A percentile compares a stretch with the other conserved stretches of the same genome.
Conservation (phyloP, 2,797 vertebrate species). For the Hydrophis major region DNA sequence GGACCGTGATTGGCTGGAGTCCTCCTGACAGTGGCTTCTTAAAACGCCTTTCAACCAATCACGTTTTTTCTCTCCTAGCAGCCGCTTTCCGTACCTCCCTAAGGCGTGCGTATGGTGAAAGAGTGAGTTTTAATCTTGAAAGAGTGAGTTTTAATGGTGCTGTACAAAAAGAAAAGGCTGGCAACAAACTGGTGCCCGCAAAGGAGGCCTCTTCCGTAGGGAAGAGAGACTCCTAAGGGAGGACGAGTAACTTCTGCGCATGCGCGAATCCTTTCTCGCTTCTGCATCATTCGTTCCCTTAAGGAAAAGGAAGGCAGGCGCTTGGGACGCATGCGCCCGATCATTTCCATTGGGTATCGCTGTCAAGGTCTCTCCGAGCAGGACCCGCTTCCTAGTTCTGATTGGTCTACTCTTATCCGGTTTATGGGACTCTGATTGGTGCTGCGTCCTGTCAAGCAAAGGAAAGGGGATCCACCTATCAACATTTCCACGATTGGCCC, state of each 20-base stretch:
- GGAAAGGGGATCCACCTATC: not conserved
- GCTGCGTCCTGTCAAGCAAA: not conserved
- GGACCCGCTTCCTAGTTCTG: accelerated
- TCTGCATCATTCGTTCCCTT: conserved; percentile 27
- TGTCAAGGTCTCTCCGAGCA: accelerated
- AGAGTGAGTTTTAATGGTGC: not conserved
- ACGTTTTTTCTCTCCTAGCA: not conserved
- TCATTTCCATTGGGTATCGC: accelerated
- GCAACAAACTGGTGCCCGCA: not conserved
- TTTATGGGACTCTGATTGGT: not conserved
- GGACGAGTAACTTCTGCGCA: not conserved
- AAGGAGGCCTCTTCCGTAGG: not conserved
- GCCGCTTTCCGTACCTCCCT: no score
- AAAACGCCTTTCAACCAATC: not conserved
- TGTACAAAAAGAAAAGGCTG: not conserved
- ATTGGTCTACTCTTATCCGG: conserved; percentile 20
- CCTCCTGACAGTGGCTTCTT: not conserved
- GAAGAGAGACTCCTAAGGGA: accelerated
- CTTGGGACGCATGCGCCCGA: not conserved
- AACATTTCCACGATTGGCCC: not conserved
- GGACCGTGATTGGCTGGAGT: not conserved
- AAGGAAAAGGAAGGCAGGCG: accelerated
- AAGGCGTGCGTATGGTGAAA: no score
- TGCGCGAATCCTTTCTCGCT: not conserved
- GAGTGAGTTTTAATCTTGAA: not conserved